phyloP scores from a whole-genome alignment of 2,888 invertebrate species.

The Mycogona germanica region DNA sequence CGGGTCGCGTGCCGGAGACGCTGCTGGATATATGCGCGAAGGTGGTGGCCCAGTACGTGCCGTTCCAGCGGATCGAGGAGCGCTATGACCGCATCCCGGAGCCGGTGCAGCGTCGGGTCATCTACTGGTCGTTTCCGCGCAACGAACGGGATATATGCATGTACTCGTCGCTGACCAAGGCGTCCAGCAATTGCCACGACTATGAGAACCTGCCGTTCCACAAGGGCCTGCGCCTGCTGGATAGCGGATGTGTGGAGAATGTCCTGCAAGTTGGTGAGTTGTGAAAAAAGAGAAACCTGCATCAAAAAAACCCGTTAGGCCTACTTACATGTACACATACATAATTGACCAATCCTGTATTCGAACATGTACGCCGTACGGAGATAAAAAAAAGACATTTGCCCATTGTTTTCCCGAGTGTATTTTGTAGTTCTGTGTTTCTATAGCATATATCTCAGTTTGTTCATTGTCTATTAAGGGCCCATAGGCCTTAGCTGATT shows the following conservation, averaged over 20 bases:
- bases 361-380: too few species aligned
- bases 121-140: slow-evolving; percentile 79
- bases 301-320: too few species aligned
- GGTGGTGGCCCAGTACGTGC: slow-evolving; percentile 69
- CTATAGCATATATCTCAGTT: too few species aligned
- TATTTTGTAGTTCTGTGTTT: too few species aligned
- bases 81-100: slow-evolving; percentile 77
- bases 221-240: slow-evolving; percentile 70
- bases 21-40: slow-evolving; percentile 70
- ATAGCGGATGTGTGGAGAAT: slow-evolving; percentile 67
- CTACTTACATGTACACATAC: too few species aligned
- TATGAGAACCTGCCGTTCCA: slow-evolving; percentile 72
- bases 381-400: too few species aligned
- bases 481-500: too few species aligned
- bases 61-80: slow-evolving; percentile 76
- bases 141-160: slow-evolving; percentile 79
- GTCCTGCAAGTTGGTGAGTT: slow-evolving; percentile 79
- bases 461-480: too few species aligned
- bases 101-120: slow-evolving; percentile 73
- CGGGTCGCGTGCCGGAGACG: slow-evolving; percentile 49
- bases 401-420: too few species aligned
- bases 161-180: slow-evolving; percentile 63
- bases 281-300: too few species aligned
- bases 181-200: slow-evolving; percentile 42
- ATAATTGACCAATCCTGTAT: too few species aligned